Percentiles rank a stretch among this genome's conserved stretches.
Conservation (phyloP, 2,888 invertebrate species). For the Limnephilus lunatus region DNA sequence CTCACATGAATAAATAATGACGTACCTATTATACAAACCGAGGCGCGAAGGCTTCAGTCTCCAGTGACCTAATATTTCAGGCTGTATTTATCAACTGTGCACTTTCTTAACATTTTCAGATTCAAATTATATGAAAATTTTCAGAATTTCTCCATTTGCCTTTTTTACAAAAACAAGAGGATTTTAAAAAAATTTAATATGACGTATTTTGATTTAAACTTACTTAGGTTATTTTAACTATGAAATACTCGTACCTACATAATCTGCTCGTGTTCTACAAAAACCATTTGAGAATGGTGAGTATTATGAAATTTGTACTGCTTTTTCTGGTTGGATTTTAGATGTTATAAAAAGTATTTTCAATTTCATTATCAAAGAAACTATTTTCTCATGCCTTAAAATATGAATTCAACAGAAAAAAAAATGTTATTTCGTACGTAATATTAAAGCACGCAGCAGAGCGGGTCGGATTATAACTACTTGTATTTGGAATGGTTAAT, state of each 20-base stretch:
- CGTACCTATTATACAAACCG: neutral
- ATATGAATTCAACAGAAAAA: neutral
- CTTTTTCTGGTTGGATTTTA: neutral
- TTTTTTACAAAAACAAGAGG: too few relatives aligned
- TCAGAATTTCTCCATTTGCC: neutral
- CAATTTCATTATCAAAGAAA: neutral
- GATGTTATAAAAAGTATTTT: too few relatives aligned
- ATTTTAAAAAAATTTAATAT: neutral
- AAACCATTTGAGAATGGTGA: neutral
- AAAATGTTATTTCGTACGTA: too few relatives aligned
- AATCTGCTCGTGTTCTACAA: neutral
- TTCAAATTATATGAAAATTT: neutral
- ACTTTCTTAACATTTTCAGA: neutral
- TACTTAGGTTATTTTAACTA: neutral
- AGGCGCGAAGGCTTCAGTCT: neutral
- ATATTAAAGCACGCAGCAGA: too few relatives aligned
- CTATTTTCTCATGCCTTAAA: neutral
- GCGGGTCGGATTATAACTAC: too few relatives aligned
- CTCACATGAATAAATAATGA: constrained; percentile 26
- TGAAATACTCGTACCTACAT: neutral
- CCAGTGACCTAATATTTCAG: constrained; percentile 2
- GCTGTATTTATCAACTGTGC: neutral
- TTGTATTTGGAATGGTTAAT: neutral
- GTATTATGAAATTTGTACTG: neutral
- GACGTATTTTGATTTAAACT: neutral